A percentile compares a stretch with the other conserved stretches of the same genome.
Conservation (phyloP, 1,140 invertebrate genomes). For the Neoseiulus cucumeris region DNA sequence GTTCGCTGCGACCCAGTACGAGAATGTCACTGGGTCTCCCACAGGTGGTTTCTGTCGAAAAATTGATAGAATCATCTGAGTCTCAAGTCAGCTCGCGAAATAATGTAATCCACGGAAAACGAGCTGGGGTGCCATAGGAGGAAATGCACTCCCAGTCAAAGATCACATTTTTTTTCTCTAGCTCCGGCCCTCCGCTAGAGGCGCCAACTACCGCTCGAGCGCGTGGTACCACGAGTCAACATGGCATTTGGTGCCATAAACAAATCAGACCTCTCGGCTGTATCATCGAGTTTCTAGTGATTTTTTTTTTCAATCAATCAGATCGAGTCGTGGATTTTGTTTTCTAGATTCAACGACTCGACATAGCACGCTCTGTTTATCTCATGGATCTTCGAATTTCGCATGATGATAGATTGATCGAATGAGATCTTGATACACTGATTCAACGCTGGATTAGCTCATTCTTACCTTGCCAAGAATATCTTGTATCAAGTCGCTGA, state of each 20-base stretch:
- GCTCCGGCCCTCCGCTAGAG: no score
- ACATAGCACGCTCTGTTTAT: no score
- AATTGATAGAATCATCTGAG: not conserved
- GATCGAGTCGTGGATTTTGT: not conserved
- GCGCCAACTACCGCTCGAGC: no score
- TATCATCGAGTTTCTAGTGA: not conserved
- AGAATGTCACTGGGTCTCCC: not conserved
- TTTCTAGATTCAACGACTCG: no score
- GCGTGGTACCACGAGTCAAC: no score
- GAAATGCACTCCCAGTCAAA: no score
- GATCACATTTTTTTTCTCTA: no score
- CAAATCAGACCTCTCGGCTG: not conserved
- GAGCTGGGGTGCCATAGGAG: no score
- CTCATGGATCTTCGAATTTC: no score
- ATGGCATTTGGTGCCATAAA: not conserved
- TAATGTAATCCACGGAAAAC: not conserved
- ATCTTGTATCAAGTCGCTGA: not conserved
- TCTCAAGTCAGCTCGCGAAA: not conserved
- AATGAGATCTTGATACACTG: no score
- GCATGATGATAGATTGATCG: no score
- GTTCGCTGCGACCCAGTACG: not conserved
- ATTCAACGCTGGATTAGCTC: no score
- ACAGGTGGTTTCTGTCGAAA: not conserved
- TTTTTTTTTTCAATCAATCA: not conserved
- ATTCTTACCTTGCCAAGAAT: not conserved